Base-by-base conservation (phyloP, 2,113 vertebrate species). In the Xiphophorus hellerii region DNA sequence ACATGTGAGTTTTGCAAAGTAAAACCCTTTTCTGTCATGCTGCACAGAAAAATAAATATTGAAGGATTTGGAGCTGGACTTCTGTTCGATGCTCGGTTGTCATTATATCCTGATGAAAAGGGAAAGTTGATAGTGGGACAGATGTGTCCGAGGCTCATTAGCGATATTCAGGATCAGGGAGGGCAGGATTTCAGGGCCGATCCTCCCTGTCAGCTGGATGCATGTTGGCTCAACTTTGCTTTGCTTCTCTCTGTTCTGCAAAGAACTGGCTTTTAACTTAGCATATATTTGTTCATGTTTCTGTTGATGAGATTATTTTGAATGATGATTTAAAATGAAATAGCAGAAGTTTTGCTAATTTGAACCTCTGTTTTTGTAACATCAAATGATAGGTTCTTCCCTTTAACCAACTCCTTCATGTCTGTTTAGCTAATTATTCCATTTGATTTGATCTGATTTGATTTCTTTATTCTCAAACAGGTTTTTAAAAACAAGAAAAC, bases 91-190 rank as follows among this genome's bases (percentile, higher is more conserved):
- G 44, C 22, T 27, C 0, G 25, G 31, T 65, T 62, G 62, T 71
- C 67, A 71, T 20, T 28, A 66, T 9, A 30, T 65, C 31, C 20
- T 62, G 5, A 35, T 44, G 66, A 67, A 62, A 76, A 76, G 65
- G 28, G 22, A 71, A 44, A 63, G 35, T 66, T 73, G 33, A 22
- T 3, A 27, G 37, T 11, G 4, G 73, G 81, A 61, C 91, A 92
- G 89, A 90, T 92, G 90, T 91, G 79, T 22, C 61, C 61, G 78
- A 20, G 27, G 78, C 87, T 93, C 83, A 85, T 91, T 87, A 88
- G 73, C 61, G 73, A 68, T 75, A 31, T 30, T 1, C 29, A 60
- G 74, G 44, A 74, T 60, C 68, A 76, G 71, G n/a, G 71, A 73
- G 65, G 64, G 71, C 17, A 67, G 71, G 35, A 76, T 77, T 66